Evolutionary conservation across 2,113 vertebrate species (phyloP).

Genomic region (Xiphophorus maculatus): DNA sequence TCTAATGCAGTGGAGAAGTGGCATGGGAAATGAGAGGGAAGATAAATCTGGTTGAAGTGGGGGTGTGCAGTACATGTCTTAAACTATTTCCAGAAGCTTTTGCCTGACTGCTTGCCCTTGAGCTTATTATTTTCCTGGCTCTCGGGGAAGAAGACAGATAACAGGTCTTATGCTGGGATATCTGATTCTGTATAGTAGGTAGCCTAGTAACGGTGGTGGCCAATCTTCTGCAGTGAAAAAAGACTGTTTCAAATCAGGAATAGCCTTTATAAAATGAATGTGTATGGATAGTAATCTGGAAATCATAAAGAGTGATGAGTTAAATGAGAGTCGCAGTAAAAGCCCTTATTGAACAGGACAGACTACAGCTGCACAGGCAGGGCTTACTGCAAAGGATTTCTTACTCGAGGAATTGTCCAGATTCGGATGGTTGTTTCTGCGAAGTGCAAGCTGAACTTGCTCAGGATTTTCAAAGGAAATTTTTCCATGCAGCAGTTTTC

Average conservation of each 20-base stretch:
- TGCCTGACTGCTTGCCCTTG: conserved; percentile 63
- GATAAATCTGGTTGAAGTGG: conserved; percentile 67
- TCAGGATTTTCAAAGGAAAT: background rate
- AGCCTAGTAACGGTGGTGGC: conserved; percentile 41
- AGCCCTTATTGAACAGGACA: background rate
- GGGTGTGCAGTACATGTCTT: conserved; percentile 60
- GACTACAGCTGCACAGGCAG: too few relatives aligned
- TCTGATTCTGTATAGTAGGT: conserved; percentile 32
- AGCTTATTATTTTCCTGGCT: conserved; percentile 52
- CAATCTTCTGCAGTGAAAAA: conserved; percentile 11
- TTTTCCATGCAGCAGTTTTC: background rate
- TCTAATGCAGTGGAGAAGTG: conserved; percentile 47
- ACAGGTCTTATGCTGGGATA: conserved; percentile 51
- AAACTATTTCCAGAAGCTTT: conserved; percentile 74
- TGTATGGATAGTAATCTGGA: conserved; percentile 9
- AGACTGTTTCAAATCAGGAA: conserved; percentile 5
- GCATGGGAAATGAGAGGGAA: conserved; percentile 65
- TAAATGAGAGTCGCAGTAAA: background rate
- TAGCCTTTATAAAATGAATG: conserved; percentile 14
- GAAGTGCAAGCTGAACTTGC: background rate
- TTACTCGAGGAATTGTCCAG: background rate
- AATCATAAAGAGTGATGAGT: too few relatives aligned
- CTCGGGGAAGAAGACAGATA: conserved; percentile 70
- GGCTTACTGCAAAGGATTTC: background rate
- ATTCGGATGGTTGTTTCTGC: background rate